phyloP scores from a whole-genome alignment of 2,888 invertebrate genomes.

The Watsonalla binaria region DNA sequence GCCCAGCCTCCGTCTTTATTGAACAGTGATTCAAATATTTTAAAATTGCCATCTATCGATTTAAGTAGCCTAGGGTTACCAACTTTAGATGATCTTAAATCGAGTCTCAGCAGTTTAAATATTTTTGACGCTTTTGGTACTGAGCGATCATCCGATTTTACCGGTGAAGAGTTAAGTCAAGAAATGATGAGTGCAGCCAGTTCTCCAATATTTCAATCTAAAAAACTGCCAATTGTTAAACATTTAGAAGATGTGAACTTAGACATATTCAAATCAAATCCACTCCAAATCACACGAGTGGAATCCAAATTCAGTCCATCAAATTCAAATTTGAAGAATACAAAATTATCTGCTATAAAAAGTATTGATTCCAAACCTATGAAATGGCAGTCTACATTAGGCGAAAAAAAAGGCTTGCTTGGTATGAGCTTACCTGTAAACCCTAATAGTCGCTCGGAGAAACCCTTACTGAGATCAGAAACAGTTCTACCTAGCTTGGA shows the following conservation, averaged over 20 bases:
- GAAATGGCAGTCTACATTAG: constrained; percentile 34
- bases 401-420: constrained; percentile 26
- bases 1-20: constrained; percentile 20
- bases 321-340: constrained; percentile 38
- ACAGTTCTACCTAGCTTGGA: constrained; percentile 1
- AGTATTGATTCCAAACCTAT: constrained; percentile 38
- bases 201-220: constrained; percentile 17
- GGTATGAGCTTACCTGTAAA: constrained; percentile 30
- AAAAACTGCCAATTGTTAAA: constrained; percentile 19
- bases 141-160: constrained; percentile 13
- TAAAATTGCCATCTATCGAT: neutral
- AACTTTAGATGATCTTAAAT: constrained; percentile 32
- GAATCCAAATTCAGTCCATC: constrained; percentile 15
- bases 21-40: constrained; percentile 1
- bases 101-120: constrained; percentile 19
- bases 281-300: constrained; percentile 20
- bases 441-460: constrained; percentile 18
- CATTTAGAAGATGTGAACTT: constrained; percentile 34
- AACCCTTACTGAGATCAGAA: constrained; percentile 12
- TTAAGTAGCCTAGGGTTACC: constrained; percentile 23
- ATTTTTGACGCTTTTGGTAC: constrained; percentile 27
- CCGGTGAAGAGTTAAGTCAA: constrained; percentile 17
- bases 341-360: constrained; percentile 41
- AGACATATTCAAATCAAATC: constrained; percentile 37
- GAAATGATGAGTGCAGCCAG: constrained; percentile 33